phyloP scores from a whole-genome alignment of 2,113 vertebrate species.

The Hemicordylus capensis region DNA sequence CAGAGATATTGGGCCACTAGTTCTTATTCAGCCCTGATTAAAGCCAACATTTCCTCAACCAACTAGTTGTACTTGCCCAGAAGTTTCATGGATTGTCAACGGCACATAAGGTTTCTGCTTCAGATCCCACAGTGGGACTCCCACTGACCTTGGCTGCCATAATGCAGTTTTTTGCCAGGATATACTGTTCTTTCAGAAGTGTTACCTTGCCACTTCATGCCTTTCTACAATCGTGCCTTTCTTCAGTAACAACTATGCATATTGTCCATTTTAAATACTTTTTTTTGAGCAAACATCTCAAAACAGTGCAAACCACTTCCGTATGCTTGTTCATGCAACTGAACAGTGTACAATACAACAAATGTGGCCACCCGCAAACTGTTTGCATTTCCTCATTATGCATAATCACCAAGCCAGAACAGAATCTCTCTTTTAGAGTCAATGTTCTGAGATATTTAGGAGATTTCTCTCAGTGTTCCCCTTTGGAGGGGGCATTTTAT shows the following conservation, averaged over 20 bases:
- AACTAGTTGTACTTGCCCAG: rapidly evolving
- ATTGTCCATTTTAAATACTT: conserved; percentile 7
- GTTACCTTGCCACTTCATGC: neutral
- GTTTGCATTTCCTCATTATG: neutral
- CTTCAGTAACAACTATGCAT: neutral
- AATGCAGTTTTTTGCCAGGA: neutral
- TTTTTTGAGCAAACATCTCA: neutral
- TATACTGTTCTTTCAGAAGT: neutral
- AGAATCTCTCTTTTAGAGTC: neutral
- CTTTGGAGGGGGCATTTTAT: neutral
- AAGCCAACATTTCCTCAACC: rapidly evolving
- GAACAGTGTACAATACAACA: neutral
- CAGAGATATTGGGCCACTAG: neutral
- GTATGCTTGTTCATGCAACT: neutral
- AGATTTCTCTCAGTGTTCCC: neutral
- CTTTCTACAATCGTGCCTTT: conserved; percentile 18
- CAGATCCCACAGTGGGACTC: no score
- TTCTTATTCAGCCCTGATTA: neutral
- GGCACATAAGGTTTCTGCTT: neutral
- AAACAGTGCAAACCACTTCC: neutral
- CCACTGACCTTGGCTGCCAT: neutral
- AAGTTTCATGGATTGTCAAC: neutral
- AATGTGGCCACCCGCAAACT: neutral
- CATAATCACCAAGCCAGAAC: neutral
- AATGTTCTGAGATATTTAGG: neutral